Base-by-base conservation (phyloP, 2,113 vertebrate genomes). In the Cyprinodon brontotheroides region DNA sequence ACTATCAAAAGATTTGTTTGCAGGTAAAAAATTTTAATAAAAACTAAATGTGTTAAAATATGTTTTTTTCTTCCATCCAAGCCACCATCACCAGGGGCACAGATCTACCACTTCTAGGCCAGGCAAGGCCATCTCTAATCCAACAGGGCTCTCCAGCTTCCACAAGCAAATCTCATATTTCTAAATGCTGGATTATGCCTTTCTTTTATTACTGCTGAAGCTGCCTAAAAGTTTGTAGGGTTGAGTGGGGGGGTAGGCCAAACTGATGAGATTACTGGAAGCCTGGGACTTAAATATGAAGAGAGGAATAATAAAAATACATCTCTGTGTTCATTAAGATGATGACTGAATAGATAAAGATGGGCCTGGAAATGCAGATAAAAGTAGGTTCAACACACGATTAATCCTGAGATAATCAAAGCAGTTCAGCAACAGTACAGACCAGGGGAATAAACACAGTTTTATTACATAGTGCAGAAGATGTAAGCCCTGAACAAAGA, bases 111-210 rank as follows among this genome's bases (percentile, higher is more conserved):
- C 63, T 73, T 75, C 72, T 29, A 60, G 83, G 80, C 74, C 75
- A 67, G 69, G 63, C 78, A 37, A 72, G 74, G 74, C 87, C 79
- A 68, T 8, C 72, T 74, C 87, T 95, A 95, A 96, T 96, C 94
- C 95, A 91, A 70, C 88, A 83, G 69, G 81, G 86, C 88, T 89
- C 87, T 72, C 74, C 92, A 91, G 94, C 94, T 95, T 95, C 93
- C 92, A 93, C 93, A 93, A 95, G 91, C 80, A 96, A 95, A 96
- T 95, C 93, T 96, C 93, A 94, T 95, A 95, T 95, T 96, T 93
- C 93, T 94, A 94, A 96, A 96, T 93, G 95, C 91, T 93, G 95
- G 95, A 96, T 96, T 96, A 96, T 95, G 92, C 80, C 92, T 92
- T 93, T 95, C 90, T 93, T 94, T 96, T 96, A 96, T 96, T 96